Conservation (phyloP, 2,797 vertebrate species). For the Macroramphosus scolopax region DNA sequence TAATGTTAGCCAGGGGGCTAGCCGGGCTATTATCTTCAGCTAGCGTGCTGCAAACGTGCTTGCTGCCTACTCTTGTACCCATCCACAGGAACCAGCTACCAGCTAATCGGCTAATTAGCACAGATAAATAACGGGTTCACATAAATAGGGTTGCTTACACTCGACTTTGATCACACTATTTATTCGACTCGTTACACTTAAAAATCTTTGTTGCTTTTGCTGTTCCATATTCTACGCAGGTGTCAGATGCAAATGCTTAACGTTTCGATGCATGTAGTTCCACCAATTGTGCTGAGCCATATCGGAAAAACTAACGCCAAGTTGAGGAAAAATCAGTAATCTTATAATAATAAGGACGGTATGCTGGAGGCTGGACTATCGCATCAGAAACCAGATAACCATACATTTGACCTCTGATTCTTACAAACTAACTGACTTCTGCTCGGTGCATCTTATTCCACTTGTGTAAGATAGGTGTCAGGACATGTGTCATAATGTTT, state of each 20-base stretch:
- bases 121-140: slow-evolving; percentile 5
- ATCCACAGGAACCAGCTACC: slow-evolving; percentile 27
- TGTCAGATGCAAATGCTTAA: slow-evolving; percentile 23
- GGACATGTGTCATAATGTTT: background rate
- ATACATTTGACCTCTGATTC: slow-evolving; percentile 5
- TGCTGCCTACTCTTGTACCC: slow-evolving; percentile 30
- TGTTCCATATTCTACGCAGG: too few species aligned
- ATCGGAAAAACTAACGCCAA: background rate
- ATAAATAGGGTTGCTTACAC: background rate
- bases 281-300: slow-evolving; percentile 8
- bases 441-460: background rate
- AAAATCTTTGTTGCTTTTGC: background rate
- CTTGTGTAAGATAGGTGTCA: background rate
- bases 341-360: slow-evolving; percentile 1
- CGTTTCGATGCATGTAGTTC: slow-evolving; percentile 28
- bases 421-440: background rate
- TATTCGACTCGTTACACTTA: background rate
- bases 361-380: slow-evolving; percentile 5
- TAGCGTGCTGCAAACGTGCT: slow-evolving; percentile 66
- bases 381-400: background rate
- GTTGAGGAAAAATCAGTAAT: background rate
- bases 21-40: slow-evolving; percentile 49
- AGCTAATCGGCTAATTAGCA: slow-evolving; percentile 35
- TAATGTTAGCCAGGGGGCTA: slow-evolving; percentile 58
- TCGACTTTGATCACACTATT: background rate